Evolutionary conservation across 2,113 vertebrate species (phyloP).

Genomic region (Lasiurus cinereus): DNA sequence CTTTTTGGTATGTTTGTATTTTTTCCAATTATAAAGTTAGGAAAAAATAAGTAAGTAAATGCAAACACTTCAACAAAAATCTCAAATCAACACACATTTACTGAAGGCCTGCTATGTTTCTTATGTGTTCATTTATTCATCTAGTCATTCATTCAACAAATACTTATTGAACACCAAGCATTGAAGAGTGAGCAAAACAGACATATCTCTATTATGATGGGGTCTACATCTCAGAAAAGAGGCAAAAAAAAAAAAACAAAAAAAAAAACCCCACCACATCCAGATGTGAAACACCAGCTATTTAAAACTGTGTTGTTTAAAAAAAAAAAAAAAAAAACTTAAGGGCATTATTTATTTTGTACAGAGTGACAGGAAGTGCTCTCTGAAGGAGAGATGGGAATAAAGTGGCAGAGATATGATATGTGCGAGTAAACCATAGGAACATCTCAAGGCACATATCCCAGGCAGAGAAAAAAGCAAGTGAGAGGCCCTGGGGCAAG

Average conservation of each 20-base stretch:
- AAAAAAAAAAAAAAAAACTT: not conserved
- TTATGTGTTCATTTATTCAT: slow-evolving; percentile 11
- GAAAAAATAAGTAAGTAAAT: slow-evolving; percentile 58
- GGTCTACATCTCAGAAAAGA: not conserved
- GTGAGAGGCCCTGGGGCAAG: not conserved
- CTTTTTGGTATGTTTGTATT: not conserved
- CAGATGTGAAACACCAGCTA: not conserved
- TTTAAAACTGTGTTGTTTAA: not conserved
- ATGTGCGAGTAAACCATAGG: not conserved
- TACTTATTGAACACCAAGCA: not conserved
- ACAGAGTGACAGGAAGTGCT: not conserved
- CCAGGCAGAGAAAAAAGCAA: slow-evolving; percentile 30
- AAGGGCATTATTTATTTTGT: not conserved
- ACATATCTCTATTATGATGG: not conserved
- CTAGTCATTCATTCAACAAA: not conserved
- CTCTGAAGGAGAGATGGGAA: slow-evolving; percentile 9
- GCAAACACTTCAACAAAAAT: slow-evolving; percentile 40
- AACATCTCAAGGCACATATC: not conserved
- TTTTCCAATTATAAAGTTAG: slow-evolving; percentile 60
- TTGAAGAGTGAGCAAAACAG: not conserved
- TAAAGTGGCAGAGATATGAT: not conserved
- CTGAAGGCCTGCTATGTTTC: not conserved
- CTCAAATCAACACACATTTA: not conserved
- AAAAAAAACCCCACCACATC: not conserved
- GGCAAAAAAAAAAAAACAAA: not conserved